These are phyloP conservation scores for Microtus ochrogaster DNA, from an alignment of 2,113 vertebrate species.

Conservation along the genomic window DNA sequence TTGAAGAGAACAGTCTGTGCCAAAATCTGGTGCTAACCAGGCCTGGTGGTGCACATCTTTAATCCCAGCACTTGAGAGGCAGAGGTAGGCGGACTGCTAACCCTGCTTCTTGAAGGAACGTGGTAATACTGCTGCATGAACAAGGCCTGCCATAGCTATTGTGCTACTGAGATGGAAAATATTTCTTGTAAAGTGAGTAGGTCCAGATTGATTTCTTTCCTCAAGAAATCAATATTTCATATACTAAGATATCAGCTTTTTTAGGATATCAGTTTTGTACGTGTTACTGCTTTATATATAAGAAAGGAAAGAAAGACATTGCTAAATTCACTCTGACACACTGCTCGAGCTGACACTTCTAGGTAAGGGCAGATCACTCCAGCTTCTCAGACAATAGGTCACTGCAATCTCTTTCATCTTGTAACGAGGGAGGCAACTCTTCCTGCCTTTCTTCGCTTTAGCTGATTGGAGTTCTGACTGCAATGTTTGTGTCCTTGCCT, in stretches of 20 bases:
- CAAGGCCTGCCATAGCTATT: background rate
- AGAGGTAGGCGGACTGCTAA: background rate
- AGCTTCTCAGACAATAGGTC: background rate
- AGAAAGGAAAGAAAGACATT: background rate
- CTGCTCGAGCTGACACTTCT: rapidly evolving
- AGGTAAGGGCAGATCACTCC: background rate
- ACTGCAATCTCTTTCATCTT: background rate
- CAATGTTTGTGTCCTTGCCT: background rate
- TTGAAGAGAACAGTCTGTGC: background rate
- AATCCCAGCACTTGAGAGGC: background rate
- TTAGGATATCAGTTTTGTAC: background rate
- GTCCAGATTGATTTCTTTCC: slow-evolving; percentile 13
- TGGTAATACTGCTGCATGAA: background rate
- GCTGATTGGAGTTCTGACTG: background rate
- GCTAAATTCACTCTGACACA: background rate
- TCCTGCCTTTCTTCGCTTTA: background rate
- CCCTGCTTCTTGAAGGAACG: background rate
- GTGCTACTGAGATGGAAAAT: background rate
- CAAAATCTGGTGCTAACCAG: background rate
- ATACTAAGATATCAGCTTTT: background rate
- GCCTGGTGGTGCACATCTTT: background rate
- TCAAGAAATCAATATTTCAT: slow-evolving; percentile 51
- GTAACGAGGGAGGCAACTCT: background rate
- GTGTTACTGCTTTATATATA: background rate
- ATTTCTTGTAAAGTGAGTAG: background rate